phyloP scores from a whole-genome alignment of 2,888 invertebrate genomes.

The Bembecia ichneumoniformis region DNA sequence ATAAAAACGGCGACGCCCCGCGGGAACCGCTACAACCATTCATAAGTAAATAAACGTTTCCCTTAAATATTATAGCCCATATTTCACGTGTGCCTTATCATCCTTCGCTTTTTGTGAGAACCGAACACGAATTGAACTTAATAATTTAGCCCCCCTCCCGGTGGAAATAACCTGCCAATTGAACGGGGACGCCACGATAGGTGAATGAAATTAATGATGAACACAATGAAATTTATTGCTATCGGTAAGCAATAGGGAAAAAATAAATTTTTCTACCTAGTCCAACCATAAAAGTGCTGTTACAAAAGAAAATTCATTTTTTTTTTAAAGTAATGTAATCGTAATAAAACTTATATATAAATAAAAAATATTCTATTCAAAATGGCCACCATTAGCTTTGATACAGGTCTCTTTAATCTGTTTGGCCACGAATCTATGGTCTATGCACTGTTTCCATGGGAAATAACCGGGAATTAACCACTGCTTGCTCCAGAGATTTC shows the following conservation, averaged over 20 bases:
- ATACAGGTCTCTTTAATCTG: no score
- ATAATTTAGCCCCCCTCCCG: slow-evolving; percentile 25
- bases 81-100: slow-evolving; percentile 6
- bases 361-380: no score
- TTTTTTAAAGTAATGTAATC: no score
- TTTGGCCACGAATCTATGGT: no score
- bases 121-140: slow-evolving; percentile 17
- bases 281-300: no score
- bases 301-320: no score
- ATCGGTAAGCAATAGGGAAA: slow-evolving; percentile 19
- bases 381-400: no score
- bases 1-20: slow-evolving; percentile 4
- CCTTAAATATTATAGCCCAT: slow-evolving; percentile 7
- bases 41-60: slow-evolving; percentile 21
- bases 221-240: slow-evolving; percentile 30
- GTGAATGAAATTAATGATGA: slow-evolving; percentile 48
- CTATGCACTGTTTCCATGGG: no score
- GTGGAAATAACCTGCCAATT: slow-evolving; percentile 40
- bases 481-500: no score
- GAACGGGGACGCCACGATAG: slow-evolving; percentile 33
- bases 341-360: no score
- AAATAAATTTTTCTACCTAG: neutral
- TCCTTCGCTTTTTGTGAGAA: slow-evolving; percentile 4
- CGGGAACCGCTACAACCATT: slow-evolving; percentile 14
- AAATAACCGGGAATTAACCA: no score